Evolutionary conservation across 2,888 invertebrate genomes (phyloP), one percentile per base, ranked within the genome.

Genomic region (Leptinotarsa rubiginosa): DNA sequence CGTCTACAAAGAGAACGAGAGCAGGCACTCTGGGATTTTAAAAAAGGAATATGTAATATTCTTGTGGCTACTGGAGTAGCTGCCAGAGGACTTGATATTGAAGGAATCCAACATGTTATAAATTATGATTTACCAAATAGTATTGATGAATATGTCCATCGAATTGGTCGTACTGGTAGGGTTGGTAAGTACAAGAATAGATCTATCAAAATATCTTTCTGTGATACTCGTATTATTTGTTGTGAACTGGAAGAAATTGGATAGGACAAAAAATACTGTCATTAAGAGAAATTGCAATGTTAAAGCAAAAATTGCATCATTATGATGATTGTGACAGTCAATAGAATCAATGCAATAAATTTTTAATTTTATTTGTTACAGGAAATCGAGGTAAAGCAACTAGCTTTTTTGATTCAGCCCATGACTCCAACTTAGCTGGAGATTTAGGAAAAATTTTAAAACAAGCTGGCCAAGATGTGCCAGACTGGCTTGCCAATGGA

Each of bases 11-110:
- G 91, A 59, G 92, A 95, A 85, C 88, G 95, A n/a, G 95, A 95
- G 83, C 88, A 90, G 77, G 94, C 94, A 0, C 84, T 95, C n/a
- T 68, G 83, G 0, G 95, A 97, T 85, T 98, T 99, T 87, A 94
- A 94, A 85, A 89, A 87, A 18, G 83, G 83, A 1, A 88, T 87
- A 16, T 93, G 94, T 85, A 91, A 91, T 65, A 93, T 98, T 54
- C 89, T 99, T 1, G 96, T 99, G 1, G 98, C 98, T 0, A 99
- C 99, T 0, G 96, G 96, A 0, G 98, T 99, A 0, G 97, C 97
- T 0, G 96, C 98, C 0, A 89, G 99, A 72, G 99, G 99, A 0
- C 88, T 98, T 1, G 96, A 98, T 85, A 97, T 98, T 47, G 93
- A 93, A 79, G 94, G 94, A 72, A 94, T 97, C 0, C 91, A 93